phyloP scores from a whole-genome alignment of 1,140 invertebrate species.

The Lamellibrachia luymesi region DNA sequence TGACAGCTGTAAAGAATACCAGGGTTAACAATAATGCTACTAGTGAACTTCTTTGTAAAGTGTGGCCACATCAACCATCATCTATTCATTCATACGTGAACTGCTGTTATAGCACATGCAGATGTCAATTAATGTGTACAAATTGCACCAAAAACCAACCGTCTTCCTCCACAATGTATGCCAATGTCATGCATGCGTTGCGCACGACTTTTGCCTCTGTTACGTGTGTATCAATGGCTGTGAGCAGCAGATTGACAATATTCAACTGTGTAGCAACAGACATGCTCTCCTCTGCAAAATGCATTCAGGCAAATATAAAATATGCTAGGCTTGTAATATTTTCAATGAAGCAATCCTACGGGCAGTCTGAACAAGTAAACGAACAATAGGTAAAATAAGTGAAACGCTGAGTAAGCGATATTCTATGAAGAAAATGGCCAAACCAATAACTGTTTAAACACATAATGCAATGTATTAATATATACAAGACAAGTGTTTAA shows the following conservation, averaged over 20 bases:
- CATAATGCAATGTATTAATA: too few relatives aligned
- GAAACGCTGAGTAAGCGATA: too few relatives aligned
- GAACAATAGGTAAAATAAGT: too few relatives aligned
- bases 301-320: too few relatives aligned
- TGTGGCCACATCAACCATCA: background rate
- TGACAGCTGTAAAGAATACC: background rate
- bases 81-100: background rate
- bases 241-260: conserved; percentile 42
- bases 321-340: too few relatives aligned
- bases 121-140: background rate
- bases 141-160: conserved; percentile 35
- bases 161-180: conserved; percentile 50
- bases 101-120: background rate
- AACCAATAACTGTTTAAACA: too few relatives aligned
- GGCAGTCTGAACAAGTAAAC: too few relatives aligned
- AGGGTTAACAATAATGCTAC: background rate
- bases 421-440: too few relatives aligned
- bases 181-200: conserved; percentile 49
- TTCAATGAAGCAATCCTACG: too few relatives aligned
- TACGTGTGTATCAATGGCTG: conserved; percentile 41
- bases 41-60: background rate
- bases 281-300: conserved; percentile 43
- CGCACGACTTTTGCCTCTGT: conserved; percentile 51
- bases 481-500: too few relatives aligned
- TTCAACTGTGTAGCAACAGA: conserved; percentile 42